These are phyloP conservation scores for Brachionus koreanus DNA, from an alignment of 1,140 invertebrate species.

Conservation along the genomic window DNA sequence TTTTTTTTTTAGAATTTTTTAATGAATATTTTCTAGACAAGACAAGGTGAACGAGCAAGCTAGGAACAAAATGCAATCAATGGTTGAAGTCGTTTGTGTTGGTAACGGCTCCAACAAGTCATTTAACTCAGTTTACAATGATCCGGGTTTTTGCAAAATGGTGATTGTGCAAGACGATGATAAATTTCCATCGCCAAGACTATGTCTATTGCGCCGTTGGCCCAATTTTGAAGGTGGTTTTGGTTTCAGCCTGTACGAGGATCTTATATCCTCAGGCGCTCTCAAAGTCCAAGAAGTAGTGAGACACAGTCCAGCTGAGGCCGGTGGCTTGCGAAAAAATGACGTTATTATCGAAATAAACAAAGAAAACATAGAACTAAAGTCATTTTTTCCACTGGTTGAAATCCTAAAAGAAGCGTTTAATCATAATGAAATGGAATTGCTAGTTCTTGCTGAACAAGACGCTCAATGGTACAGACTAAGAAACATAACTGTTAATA, in stretches of 20 bases:
- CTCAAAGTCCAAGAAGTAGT: constrained; percentile 33
- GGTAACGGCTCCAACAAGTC: constrained; percentile 44
- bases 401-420: constrained; percentile 34
- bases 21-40: background rate
- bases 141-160: constrained; percentile 40
- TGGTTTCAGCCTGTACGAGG: constrained; percentile 36
- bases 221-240: constrained; percentile 41
- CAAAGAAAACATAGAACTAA: constrained; percentile 24
- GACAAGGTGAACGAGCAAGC: background rate
- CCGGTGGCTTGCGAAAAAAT: constrained; percentile 35
- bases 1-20: background rate
- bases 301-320: constrained; percentile 25
- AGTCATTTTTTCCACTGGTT: constrained; percentile 22
- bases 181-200: constrained; percentile 29
- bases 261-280: background rate
- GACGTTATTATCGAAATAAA: constrained; percentile 41
- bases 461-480: constrained; percentile 35
- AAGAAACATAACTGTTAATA: constrained; percentile 34
- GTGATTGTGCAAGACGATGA: constrained; percentile 45
- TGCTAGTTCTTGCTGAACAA: constrained; percentile 29
- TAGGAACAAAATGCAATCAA: constrained; percentile 38
- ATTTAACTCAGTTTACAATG: constrained; percentile 34
- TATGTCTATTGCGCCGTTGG: constrained; percentile 35
- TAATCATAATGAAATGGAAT: constrained; percentile 12
- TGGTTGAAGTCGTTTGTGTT: constrained; percentile 45